phyloP scores from a whole-genome alignment of 2,888 invertebrate genomes.

The Trichogramma evanescens region DNA sequence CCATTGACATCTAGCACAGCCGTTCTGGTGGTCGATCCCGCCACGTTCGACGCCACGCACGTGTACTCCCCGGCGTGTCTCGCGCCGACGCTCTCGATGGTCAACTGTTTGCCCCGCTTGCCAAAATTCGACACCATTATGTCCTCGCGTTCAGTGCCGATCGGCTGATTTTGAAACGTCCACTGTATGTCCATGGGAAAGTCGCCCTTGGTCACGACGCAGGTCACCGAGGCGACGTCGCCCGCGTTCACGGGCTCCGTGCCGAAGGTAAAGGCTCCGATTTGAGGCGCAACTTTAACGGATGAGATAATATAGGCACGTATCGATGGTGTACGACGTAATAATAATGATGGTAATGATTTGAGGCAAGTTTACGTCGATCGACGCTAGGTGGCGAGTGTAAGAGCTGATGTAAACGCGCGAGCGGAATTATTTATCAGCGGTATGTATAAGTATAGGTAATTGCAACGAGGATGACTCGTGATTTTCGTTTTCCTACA shows the following conservation, averaged over 20 bases:
- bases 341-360: background rate
- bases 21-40: conserved; percentile 34
- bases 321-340: conserved; percentile 14
- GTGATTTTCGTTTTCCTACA: too few relatives aligned
- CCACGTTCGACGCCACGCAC: conserved; percentile 36
- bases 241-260: conserved; percentile 72
- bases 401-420: too few relatives aligned
- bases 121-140: conserved; percentile 14
- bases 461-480: background rate
- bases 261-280: conserved; percentile 66
- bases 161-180: conserved; percentile 28
- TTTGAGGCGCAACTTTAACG: conserved; percentile 59
- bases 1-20: conserved; percentile 38
- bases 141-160: conserved; percentile 7
- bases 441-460: background rate
- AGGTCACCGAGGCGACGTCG: conserved; percentile 65
- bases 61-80: conserved; percentile 43
- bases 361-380: background rate
- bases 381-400: background rate
- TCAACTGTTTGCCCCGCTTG: conserved; percentile 25
- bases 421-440: too few relatives aligned
- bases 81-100: conserved; percentile 37
- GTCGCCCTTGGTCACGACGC: conserved; percentile 70
- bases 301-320: background rate
- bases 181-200: conserved; percentile 49